Conservation (phyloP, 2,113 vertebrate genomes). For the Hemichromis elongatus region DNA sequence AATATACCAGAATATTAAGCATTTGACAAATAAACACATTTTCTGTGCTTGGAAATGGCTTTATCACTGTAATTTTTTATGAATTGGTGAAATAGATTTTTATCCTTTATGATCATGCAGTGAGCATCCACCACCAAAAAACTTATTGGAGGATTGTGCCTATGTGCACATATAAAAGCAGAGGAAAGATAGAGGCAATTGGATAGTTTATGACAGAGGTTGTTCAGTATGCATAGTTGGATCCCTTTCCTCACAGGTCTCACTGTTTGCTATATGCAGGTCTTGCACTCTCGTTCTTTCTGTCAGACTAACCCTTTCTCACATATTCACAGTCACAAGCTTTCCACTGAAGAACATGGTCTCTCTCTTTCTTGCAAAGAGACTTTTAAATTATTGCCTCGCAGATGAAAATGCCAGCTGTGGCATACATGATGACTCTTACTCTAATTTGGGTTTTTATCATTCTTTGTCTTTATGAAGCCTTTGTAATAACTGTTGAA, state of each 20-base stretch:
- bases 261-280: not conserved
- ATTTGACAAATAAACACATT: not conserved
- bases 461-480: not conserved
- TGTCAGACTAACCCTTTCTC: not conserved
- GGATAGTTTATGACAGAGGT: constrained; percentile 40
- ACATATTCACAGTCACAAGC: not conserved
- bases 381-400: constrained; percentile 41
- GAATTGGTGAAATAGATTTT: not conserved
- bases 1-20: not conserved
- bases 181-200: not conserved
- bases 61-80: not conserved
- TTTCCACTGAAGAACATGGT: not conserved
- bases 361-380: not conserved
- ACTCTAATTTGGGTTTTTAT: not conserved
- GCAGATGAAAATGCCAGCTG: constrained; percentile 26
- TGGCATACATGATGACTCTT: not conserved
- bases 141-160: not conserved
- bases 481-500: not conserved
- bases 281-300: not conserved
- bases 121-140: not conserved
- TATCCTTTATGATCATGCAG: not conserved
- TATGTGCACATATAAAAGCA: not conserved
- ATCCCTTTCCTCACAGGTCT: constrained; percentile 9
- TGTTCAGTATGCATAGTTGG: constrained; percentile 21
- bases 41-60: not conserved